Evolutionary conservation across 2,797 vertebrate species (phyloP).

Genomic region (Mormyrops boulengeri): DNA sequence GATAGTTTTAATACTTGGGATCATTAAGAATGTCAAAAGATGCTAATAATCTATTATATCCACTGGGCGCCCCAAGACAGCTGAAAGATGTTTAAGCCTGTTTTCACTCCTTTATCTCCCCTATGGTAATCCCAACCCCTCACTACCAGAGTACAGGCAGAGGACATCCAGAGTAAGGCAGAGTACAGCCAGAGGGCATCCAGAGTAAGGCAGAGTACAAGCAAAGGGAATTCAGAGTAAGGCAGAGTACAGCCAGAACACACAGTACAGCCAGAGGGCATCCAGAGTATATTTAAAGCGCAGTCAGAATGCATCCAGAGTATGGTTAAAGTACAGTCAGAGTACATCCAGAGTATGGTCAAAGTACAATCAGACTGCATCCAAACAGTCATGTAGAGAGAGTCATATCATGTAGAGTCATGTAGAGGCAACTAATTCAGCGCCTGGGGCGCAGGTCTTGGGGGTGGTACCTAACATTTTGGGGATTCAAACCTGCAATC

Average conservation of each 20-base stretch:
- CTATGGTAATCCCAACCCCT: background rate
- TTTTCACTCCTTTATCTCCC: background rate
- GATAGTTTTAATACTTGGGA: background rate
- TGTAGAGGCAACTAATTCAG: no score
- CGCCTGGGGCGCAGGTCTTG: no score
- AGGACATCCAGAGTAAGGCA: background rate
- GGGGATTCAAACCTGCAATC: no score
- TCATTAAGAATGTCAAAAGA: background rate
- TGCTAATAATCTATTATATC: background rate
- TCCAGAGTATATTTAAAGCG: background rate
- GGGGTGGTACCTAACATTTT: no score
- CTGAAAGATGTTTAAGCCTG: background rate
- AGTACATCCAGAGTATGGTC: background rate
- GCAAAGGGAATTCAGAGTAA: no score
- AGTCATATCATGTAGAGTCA: no score
- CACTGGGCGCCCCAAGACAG: background rate
- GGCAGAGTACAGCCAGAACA: no score
- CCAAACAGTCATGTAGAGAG: no score
- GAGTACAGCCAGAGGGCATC: background rate
- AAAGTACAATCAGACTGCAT: background rate
- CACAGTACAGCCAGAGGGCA: background rate
- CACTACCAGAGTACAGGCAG: background rate
- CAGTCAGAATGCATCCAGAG: background rate
- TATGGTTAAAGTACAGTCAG: background rate
- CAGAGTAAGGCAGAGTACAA: no score